Percentiles rank a stretch among this genome's conserved stretches.
phyloP scores from a whole-genome alignment of 2,888 invertebrate genomes.

The Eugnorisma glareosa region DNA sequence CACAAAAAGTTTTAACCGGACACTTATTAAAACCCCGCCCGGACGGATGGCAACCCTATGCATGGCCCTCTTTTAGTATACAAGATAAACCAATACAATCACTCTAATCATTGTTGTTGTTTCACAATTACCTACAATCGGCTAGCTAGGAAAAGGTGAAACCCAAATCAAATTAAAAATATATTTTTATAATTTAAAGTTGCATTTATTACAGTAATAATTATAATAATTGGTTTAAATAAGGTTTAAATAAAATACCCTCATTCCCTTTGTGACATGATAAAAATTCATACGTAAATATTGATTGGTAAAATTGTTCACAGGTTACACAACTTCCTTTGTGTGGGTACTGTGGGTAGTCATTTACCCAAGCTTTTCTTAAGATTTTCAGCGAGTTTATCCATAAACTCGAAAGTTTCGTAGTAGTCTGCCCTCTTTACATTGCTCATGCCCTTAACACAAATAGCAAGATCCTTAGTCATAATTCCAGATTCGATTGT shows the following conservation, averaged over 20 bases:
- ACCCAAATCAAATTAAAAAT: slow-evolving; percentile 30
- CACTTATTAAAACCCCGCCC: too few relatives aligned
- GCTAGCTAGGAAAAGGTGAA: slow-evolving; percentile 29
- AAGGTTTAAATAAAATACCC: slow-evolving; percentile 76
- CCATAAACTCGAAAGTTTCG: slow-evolving; percentile 99
- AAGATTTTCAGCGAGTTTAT: slow-evolving; percentile 98
- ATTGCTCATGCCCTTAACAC: slow-evolving; percentile 97
- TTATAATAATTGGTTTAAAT: slow-evolving; percentile 81
- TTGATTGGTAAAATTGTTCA: slow-evolving; percentile 70
- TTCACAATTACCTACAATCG: slow-evolving; percentile 33
- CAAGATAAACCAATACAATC: neutral
- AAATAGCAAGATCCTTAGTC: slow-evolving; percentile 99
- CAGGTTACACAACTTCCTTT: slow-evolving; percentile 76
- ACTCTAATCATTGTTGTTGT: slow-evolving; percentile 15
- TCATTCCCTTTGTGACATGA: slow-evolving; percentile 74
- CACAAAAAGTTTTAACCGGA: too few relatives aligned
- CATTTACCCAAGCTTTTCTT: slow-evolving; percentile 91
- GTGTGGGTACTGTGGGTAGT: slow-evolving; percentile 79
- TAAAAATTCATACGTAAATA: slow-evolving; percentile 65
- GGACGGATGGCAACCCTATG: too few relatives aligned
- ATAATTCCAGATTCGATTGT: slow-evolving; percentile 98
- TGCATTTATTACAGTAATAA: slow-evolving; percentile 72
- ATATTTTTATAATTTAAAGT: slow-evolving; percentile 58
- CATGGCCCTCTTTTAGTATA: neutral
- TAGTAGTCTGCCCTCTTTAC: slow-evolving; percentile 95